Base-by-base conservation (phyloP, 2,888 invertebrate species). In the Gymnosoma rotundatum region DNA sequence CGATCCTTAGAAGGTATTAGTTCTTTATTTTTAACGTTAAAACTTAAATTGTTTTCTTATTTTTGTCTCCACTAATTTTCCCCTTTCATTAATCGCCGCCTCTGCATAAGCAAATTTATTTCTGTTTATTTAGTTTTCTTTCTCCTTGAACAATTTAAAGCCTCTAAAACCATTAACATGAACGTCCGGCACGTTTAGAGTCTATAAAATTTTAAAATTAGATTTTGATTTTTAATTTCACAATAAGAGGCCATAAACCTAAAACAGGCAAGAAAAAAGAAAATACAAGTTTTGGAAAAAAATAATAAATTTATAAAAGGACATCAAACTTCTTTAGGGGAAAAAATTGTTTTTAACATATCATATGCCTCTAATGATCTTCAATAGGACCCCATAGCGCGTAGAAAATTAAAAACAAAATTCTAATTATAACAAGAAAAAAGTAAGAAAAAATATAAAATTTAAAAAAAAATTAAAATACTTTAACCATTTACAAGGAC, bases 161-260 rank as follows among this genome's bases (percentile, higher is more conserved):
- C 58, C 58, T 60, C n/a, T 42, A 75, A 52, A 67, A 50, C 56
- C 69, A 45, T 50, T 10, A 14, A 32, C 32, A 32, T 16, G 16
- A 45, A 16, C 7, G 32, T 32, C 32, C 32, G 32, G 32, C 32
- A 32, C 32, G 32, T 48, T 48, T 48, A 48, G 14, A 52, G 7
- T 18, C 60, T 78, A 56, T 61, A 83, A 67, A 52, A 82, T 60
- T 70, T 63, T 70, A 36, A 54, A 69, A 61, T 66, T 16, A 66
- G 60, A 82, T 61, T 73, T 78, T 78, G 61, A 61, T 78, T 83
- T 78, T 83, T 78, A 78, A 73, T 78, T 73, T 63, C 25, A 48
- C 54, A 73, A 45, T 70, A 54, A 20, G 4, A 56, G 45, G 10
- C 45, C 36, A 60, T 64, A 45, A 61, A 52, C 63, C 18, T 66